A percentile compares a stretch with the other conserved stretches of the same genome.
phyloP scores from a whole-genome alignment of 2,888 invertebrate species.

The Molanna angustata region DNA sequence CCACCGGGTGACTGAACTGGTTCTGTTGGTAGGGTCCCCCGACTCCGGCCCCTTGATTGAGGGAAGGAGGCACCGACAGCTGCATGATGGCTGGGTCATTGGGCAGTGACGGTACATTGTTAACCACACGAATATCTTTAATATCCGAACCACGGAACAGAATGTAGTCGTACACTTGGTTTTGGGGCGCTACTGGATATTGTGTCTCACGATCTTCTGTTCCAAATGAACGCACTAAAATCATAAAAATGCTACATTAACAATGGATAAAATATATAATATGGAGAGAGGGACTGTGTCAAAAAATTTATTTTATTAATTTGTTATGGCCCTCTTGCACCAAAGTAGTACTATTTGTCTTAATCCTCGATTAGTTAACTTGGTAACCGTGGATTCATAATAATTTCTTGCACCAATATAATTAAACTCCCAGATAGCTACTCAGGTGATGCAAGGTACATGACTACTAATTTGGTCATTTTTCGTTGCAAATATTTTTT shows the following conservation, averaged over 20 bases:
- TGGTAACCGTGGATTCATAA: too few relatives aligned
- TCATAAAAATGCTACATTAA: slow-evolving; percentile 30
- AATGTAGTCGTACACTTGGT: slow-evolving; percentile 98
- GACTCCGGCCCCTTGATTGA: slow-evolving; percentile 58
- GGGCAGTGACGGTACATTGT: slow-evolving; percentile 79
- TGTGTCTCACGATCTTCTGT: slow-evolving; percentile 97
- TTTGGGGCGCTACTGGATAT: slow-evolving; percentile 93
- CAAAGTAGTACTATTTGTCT: too few relatives aligned
- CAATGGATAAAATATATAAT: too few relatives aligned
- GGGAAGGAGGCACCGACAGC: slow-evolving; percentile 74
- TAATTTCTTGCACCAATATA: too few relatives aligned
- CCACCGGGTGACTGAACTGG: slow-evolving; percentile 69
- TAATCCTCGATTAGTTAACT: too few relatives aligned
- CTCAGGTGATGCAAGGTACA: too few relatives aligned
- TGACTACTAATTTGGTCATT: too few relatives aligned
- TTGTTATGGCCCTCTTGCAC: too few relatives aligned
- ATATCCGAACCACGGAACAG: slow-evolving; percentile 98
- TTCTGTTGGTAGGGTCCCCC: slow-evolving; percentile 61
- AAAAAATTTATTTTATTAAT: too few relatives aligned
- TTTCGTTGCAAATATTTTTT: too few relatives aligned
- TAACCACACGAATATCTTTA: slow-evolving; percentile 96
- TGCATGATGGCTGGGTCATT: slow-evolving; percentile 99
- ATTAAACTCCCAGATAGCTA: too few relatives aligned
- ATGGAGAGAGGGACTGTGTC: too few relatives aligned
- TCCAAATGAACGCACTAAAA: slow-evolving; percentile 94